Percentiles rank a stretch among this genome's conserved stretches.
Conservation (phyloP, 2,888 invertebrate genomes). For the Sisyra nigra region DNA sequence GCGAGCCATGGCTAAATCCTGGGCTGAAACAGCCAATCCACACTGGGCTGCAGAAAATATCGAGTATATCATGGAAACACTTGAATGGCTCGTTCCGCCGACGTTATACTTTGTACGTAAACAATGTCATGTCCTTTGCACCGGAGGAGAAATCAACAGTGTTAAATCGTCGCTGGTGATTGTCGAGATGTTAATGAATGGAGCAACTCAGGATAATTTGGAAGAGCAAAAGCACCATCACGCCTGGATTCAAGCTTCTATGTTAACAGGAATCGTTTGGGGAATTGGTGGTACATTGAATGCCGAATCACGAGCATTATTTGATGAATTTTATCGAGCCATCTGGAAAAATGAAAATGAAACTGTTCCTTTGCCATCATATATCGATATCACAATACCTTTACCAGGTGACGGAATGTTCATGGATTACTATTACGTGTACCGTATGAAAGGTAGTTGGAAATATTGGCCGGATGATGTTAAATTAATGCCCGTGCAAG, state of each 20-base stretch:
- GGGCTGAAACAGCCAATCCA: conserved; percentile 50
- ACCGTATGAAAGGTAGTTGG: conserved; percentile 74
- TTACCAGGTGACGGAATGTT: conserved; percentile 63
- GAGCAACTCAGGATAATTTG: conserved; percentile 44
- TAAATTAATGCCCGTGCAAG: conserved; percentile 41
- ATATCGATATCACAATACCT: conserved; percentile 43
- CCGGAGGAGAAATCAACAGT: conserved; percentile 55
- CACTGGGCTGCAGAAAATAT: conserved; percentile 46
- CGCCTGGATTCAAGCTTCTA: conserved; percentile 60
- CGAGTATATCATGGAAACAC: conserved; percentile 40
- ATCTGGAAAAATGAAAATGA: conserved; percentile 31
- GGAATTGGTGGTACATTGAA: conserved; percentile 71
- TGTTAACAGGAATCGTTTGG: conserved; percentile 65
- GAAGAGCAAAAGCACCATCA: conserved; percentile 52
- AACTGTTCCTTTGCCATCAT: conserved; percentile 35
- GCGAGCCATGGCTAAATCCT: conserved; percentile 63
- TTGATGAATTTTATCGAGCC: conserved; percentile 43
- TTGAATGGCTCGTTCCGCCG: conserved; percentile 70
- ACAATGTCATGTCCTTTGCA: conserved; percentile 44
- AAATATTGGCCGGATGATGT: conserved; percentile 70
- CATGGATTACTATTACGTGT: conserved; percentile 69
- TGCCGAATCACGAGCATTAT: conserved; percentile 48
- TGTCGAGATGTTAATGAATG: conserved; percentile 60
- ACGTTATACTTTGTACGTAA: conserved; percentile 54
- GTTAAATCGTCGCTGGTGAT: conserved; percentile 55